Conservation (phyloP, 2,888 invertebrate species). For the Cenopis cana region DNA sequence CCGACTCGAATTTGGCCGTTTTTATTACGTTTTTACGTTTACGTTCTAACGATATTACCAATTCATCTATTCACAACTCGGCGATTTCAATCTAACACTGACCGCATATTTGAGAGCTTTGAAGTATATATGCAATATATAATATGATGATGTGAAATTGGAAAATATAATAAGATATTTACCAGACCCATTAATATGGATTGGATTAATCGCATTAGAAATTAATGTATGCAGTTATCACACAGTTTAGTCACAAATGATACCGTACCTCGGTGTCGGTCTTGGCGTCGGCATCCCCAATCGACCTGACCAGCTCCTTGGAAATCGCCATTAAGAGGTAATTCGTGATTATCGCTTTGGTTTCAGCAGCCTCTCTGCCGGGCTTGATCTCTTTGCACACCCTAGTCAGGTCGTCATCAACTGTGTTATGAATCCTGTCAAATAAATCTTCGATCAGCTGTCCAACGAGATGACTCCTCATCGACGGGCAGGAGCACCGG, state of each 20-base stretch:
- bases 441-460: conserved; percentile 80
- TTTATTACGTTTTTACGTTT: too few relatives aligned
- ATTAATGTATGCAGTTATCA: conserved; percentile 45
- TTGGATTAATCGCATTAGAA: conserved; percentile 42
- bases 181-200: conserved; percentile 43
- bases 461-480: conserved; percentile 79
- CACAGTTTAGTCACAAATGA: conserved; percentile 65
- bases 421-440: conserved; percentile 75
- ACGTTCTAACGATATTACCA: not conserved
- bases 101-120: not conserved
- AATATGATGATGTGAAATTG: conserved; percentile 2
- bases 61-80: not conserved
- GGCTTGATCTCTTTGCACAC: conserved; percentile 72
- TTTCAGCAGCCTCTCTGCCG: conserved; percentile 69
- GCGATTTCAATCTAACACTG: conserved; percentile 3
- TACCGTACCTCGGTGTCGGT: conserved; percentile 80
- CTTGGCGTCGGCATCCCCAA: conserved; percentile 81
- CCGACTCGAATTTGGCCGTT: too few relatives aligned
- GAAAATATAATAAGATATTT: conserved; percentile 19
- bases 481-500: conserved; percentile 77
- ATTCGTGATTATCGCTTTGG: conserved; percentile 82
- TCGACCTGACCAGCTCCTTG: conserved; percentile 81
- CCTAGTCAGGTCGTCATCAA: conserved; percentile 74
- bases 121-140: not conserved
- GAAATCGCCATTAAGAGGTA: conserved; percentile 83